Percentiles rank a stretch among this genome's conserved stretches.
Evolutionary conservation across 2,888 invertebrate species (phyloP).

Genomic region (Phalera bucephala): DNA sequence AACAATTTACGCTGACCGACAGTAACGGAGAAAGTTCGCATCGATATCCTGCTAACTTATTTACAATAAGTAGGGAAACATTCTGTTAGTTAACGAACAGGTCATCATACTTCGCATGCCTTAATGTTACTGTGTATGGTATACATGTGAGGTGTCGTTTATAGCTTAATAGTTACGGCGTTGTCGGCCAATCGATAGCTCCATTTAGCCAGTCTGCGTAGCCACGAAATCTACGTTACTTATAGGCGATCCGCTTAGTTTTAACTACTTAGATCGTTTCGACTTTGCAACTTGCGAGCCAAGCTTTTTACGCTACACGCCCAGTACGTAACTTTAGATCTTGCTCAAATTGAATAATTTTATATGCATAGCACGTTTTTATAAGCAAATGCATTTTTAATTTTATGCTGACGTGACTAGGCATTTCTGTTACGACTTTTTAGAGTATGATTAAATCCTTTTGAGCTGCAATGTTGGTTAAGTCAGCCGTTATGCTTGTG

Average conservation of each 20-base stretch:
- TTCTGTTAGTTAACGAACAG: conserved; percentile 30
- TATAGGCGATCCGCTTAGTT: conserved; percentile 31
- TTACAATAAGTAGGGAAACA: conserved; percentile 44
- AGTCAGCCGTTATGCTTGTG: too few relatives aligned
- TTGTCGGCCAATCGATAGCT: conserved; percentile 44
- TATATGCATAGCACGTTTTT: not conserved
- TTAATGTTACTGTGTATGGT: conserved; percentile 25
- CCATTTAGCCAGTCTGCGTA: conserved; percentile 41
- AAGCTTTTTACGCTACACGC: conserved; percentile 10
- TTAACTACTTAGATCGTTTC: conserved; percentile 37
- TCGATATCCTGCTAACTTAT: conserved; percentile 27
- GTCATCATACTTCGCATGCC: conserved; percentile 16
- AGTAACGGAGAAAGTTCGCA: conserved; percentile 25
- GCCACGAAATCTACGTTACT: conserved; percentile 27
- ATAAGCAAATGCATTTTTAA: not conserved
- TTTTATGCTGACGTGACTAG: not conserved
- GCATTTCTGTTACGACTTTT: not conserved
- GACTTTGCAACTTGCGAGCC: conserved; percentile 25
- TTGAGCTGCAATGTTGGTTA: too few relatives aligned
- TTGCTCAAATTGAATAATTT: conserved; percentile 2
- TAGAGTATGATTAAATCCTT: not conserved
- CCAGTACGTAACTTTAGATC: conserved; percentile 5
- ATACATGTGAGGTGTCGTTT: conserved; percentile 34
- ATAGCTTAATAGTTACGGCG: conserved; percentile 34
- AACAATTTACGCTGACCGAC: conserved; percentile 39